Conservation (phyloP, 2,888 invertebrate species). For the Callyntrura sp. region DNA sequence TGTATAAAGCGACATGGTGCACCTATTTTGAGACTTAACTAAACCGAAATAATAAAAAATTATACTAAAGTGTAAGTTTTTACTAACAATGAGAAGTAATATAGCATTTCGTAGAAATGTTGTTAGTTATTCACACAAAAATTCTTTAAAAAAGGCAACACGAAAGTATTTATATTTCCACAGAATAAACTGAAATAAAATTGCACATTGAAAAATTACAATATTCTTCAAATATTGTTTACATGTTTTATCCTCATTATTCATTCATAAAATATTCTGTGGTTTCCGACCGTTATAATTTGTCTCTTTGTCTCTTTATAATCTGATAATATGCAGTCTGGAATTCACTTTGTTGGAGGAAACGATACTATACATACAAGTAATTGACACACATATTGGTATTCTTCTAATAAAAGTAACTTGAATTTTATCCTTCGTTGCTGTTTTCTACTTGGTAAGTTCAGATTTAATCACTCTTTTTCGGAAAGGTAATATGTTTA, state of each 20-base stretch:
- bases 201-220: slow-evolving; percentile 23
- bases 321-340: background rate
- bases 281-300: background rate
- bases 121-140: too few species aligned
- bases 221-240: slow-evolving; percentile 10
- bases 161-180: background rate
- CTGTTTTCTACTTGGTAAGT: slow-evolving; percentile 45
- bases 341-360: background rate
- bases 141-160: too few species aligned
- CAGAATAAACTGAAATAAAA: background rate
- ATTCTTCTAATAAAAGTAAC: slow-evolving; percentile 33
- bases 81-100: too few species aligned
- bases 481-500: slow-evolving; percentile 16
- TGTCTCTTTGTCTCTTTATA: too few species aligned
- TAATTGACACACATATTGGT: slow-evolving; percentile 21
- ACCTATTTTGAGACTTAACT: too few species aligned
- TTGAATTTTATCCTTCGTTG: background rate
- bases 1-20: too few species aligned
- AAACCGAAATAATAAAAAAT: too few species aligned
- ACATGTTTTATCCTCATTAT: background rate
- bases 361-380: slow-evolving; percentile 32
- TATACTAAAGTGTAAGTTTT: too few species aligned
- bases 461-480: slow-evolving; percentile 63
- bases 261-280: slow-evolving; percentile 11
- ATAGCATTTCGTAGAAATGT: too few species aligned